Conservation (phyloP, 2,797 vertebrate species). For the Lithobates sylvaticus region DNA sequence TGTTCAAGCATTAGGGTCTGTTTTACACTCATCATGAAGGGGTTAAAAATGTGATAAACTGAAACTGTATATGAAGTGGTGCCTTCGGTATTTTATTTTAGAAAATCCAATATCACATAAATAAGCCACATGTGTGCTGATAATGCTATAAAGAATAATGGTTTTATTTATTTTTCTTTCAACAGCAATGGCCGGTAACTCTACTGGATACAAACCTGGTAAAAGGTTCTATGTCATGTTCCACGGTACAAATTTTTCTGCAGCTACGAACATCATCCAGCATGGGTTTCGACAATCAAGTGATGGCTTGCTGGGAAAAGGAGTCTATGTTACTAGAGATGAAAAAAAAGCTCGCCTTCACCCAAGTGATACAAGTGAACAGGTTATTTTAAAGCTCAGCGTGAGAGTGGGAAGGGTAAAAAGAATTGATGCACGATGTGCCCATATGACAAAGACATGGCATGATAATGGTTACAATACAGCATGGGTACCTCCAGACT, state of each 20-base stretch:
- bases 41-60: too few species aligned
- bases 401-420: constrained; percentile 62
- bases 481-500: constrained; percentile 63
- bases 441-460: constrained; percentile 60
- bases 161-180: too few species aligned
- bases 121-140: too few species aligned
- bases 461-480: constrained; percentile 59
- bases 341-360: not conserved
- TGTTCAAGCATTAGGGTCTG: too few species aligned
- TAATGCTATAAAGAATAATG: too few species aligned
- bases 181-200: not conserved
- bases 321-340: constrained; percentile 41
- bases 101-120: too few species aligned
- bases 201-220: not conserved
- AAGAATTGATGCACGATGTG: constrained; percentile 42
- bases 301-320: constrained; percentile 28
- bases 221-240: constrained; percentile 23
- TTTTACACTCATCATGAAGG: too few species aligned
- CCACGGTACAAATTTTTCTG: constrained; percentile 16
- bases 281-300: constrained; percentile 11
- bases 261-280: constrained; percentile 14
- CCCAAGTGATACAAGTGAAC: not conserved
- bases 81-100: too few species aligned
- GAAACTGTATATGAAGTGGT: too few species aligned
- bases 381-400: constrained; percentile 50